These are phyloP conservation scores for Callinectes sapidus DNA, from an alignment of 2,888 invertebrate species.

Conservation along the genomic window DNA sequence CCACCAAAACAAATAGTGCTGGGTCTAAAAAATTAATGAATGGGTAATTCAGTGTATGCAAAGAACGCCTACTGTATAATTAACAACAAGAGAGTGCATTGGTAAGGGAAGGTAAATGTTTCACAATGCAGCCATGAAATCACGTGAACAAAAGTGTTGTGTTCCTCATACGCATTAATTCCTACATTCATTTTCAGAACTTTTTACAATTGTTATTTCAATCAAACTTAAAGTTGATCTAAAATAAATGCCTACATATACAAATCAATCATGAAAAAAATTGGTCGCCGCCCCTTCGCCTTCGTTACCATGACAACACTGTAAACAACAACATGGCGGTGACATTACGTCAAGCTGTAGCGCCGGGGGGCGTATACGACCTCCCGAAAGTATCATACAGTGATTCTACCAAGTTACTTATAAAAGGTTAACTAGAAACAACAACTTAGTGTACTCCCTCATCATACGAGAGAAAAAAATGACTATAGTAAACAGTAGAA, in stretches of 20 bases:
- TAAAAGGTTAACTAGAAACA: slow-evolving; percentile 43
- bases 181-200: neutral
- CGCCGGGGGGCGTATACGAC: slow-evolving; percentile 57
- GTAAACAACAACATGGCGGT: slow-evolving; percentile 63
- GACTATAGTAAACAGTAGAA: neutral
- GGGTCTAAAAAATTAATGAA: neutral
- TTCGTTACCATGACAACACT: slow-evolving; percentile 52
- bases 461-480: neutral
- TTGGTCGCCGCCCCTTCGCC: neutral
- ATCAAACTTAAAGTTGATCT: neutral
- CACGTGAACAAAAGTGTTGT: neutral
- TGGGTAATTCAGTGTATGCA: neutral
- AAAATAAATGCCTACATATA: neutral
- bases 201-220: neutral
- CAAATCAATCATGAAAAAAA: neutral
- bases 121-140: neutral
- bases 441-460: neutral
- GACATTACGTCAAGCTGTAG: slow-evolving; percentile 59
- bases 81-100: neutral
- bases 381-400: slow-evolving; percentile 60
- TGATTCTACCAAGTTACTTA: slow-evolving; percentile 56
- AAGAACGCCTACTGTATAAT: neutral
- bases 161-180: neutral
- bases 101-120: neutral
- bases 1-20: slow-evolving; percentile 17